phyloP scores from a whole-genome alignment of 2,797 vertebrate species.

The Brotula barbata region DNA sequence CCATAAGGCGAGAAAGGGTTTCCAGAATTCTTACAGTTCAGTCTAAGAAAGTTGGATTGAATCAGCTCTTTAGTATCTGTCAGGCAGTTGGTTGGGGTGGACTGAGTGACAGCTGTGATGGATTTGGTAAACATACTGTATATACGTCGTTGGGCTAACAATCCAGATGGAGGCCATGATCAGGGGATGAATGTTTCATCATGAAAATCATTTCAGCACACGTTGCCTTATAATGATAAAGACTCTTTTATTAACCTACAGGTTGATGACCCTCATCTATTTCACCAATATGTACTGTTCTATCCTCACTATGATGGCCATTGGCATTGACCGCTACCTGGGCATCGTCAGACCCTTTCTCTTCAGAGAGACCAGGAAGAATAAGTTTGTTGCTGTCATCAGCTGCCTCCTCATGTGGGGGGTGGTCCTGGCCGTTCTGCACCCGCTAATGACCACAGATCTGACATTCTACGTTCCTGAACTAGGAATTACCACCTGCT shows the following conservation, averaged over 20 bases:
- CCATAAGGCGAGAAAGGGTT: no score
- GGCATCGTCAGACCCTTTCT: conserved; percentile 86
- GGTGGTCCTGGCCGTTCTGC: conserved; percentile 77
- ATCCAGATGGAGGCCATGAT: no score
- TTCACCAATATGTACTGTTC: conserved; percentile 95
- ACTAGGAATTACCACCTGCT: conserved; percentile 88
- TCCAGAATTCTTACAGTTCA: no score
- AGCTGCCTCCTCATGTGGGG: conserved; percentile 83
- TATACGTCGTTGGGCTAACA: no score
- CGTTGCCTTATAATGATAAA: not conserved
- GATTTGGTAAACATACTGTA: no score
- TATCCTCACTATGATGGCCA: conserved; percentile 90
- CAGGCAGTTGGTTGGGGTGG: no score
- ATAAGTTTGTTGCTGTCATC: conserved; percentile 76
- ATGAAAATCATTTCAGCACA: no score
- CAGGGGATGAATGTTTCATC: no score
- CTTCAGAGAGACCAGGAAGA: conserved; percentile 70
- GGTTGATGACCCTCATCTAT: conserved; percentile 84
- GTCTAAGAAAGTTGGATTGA: no score
- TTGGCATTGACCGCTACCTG: conserved; percentile 89
- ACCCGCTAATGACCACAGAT: conserved; percentile 83
- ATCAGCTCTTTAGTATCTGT: no score
- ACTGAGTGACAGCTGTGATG: no score
- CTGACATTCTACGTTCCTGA: conserved; percentile 82
- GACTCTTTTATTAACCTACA: conserved; percentile 34